Evolutionary conservation across 1,140 invertebrate genomes (phyloP).

Genomic region (Nebria ingens): DNA sequence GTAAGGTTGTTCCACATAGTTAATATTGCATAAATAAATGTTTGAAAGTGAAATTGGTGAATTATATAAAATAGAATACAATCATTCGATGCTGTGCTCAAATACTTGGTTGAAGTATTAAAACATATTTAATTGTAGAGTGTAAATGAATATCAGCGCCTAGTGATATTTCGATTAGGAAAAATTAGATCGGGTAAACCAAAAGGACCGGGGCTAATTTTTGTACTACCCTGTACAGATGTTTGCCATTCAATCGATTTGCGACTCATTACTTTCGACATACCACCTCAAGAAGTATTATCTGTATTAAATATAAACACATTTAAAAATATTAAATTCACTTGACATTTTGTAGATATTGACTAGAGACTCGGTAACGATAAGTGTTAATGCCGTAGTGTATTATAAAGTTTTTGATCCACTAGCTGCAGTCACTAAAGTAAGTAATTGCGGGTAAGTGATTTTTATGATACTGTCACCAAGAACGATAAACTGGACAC

Average conservation of each 20-base stretch:
- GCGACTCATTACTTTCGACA: constrained; percentile 70
- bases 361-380: constrained; percentile 87
- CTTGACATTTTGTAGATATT: constrained; percentile 48
- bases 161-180: constrained; percentile 65
- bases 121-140: constrained; percentile 44
- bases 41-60: too few relatives aligned
- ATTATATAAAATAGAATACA: too few relatives aligned
- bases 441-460: constrained; percentile 62
- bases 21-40: too few relatives aligned
- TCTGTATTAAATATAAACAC: neutral
- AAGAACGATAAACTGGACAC: too few relatives aligned
- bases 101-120: too few relatives aligned
- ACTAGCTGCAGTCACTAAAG: constrained; percentile 68
- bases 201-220: constrained; percentile 74
- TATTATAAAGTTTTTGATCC: constrained; percentile 85
- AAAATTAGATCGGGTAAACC: constrained; percentile 54
- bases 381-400: constrained; percentile 85
- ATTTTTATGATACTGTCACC: too few relatives aligned
- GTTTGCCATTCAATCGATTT: constrained; percentile 81
- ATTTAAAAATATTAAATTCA: neutral
- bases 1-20: constrained; percentile 37
- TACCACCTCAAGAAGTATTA: constrained; percentile 67
- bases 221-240: constrained; percentile 84
- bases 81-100: too few relatives aligned
- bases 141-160: constrained; percentile 68